These are phyloP conservation scores for Catostomus latipinnis DNA, from an alignment of 2,797 vertebrate genomes.

Conservation along the genomic window DNA sequence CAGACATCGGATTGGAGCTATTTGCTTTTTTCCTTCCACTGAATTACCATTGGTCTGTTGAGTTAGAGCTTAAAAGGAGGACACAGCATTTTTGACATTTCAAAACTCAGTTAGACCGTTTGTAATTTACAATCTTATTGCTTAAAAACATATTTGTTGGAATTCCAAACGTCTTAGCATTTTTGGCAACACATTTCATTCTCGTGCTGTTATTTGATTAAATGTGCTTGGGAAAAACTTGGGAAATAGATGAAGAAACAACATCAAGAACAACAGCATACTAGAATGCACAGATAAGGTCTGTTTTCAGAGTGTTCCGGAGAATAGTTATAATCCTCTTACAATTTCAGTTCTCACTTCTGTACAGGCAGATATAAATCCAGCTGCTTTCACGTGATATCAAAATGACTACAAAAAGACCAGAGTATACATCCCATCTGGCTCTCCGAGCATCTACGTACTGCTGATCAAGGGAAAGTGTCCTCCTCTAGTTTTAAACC, in stretches of 20 bases:
- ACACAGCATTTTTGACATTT: conserved; percentile 10
- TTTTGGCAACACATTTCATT: not conserved
- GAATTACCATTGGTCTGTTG: conserved; percentile 31
- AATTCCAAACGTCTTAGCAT: not conserved
- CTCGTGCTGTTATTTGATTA: not conserved
- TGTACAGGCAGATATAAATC: conserved; percentile 40
- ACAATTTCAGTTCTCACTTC: conserved; percentile 53
- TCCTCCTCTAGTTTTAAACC: conserved; percentile 13
- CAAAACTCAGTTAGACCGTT: not conserved
- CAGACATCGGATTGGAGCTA: conserved; percentile 41
- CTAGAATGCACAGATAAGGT: conserved; percentile 37
- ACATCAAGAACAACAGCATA: conserved; percentile 30
- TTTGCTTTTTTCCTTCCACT: conserved; percentile 19
- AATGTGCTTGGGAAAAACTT: not conserved
- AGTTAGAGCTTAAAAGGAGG: conserved; percentile 23
- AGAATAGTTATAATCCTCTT: conserved; percentile 56
- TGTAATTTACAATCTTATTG: not conserved
- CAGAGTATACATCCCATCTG: conserved; percentile 11
- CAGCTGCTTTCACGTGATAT: conserved; percentile 46
- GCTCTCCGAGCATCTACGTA: not conserved
- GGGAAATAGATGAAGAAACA: conserved; percentile 1
- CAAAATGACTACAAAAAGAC: conserved; percentile 39
- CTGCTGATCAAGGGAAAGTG: not conserved
- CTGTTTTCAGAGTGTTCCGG: conserved; percentile 37
- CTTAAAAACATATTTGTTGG: not conserved